phyloP scores from a whole-genome alignment of 1,140 invertebrate species.

The Rhopalosiphum padi region DNA sequence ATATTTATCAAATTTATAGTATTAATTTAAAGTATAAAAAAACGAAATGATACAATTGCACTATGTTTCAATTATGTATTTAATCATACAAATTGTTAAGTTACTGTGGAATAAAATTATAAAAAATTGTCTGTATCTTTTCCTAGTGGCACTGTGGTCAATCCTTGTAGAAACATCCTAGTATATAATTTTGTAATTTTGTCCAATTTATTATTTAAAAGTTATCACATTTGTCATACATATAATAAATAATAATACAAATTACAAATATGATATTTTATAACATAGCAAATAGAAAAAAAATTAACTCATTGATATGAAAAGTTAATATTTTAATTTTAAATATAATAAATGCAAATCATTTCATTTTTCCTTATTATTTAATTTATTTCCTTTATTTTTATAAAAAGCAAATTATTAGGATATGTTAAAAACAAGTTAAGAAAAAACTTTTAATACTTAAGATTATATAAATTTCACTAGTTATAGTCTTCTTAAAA shows the following conservation, averaged over 20 bases:
- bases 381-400: background rate
- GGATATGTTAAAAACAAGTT: background rate
- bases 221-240: background rate
- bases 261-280: background rate
- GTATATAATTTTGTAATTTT: background rate
- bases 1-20: background rate
- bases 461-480: background rate
- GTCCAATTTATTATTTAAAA: background rate
- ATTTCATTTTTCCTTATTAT: background rate
- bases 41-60: background rate
- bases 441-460: background rate
- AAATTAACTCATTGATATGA: background rate
- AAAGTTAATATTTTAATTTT: background rate
- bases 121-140: background rate
- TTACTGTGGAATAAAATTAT: background rate
- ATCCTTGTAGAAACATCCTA: background rate
- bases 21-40: background rate
- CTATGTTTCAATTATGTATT: background rate
- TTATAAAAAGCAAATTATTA: background rate
- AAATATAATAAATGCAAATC: constrained; percentile 6
- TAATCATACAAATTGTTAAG: background rate
- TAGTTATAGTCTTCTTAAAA: constrained; percentile 15
- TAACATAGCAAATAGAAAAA: background rate
- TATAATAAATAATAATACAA: background rate
- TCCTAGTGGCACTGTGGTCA: background rate